These are phyloP conservation scores for Sminthurinus aureus DNA, from an alignment of 2,888 invertebrate species.

Conservation along the genomic window DNA sequence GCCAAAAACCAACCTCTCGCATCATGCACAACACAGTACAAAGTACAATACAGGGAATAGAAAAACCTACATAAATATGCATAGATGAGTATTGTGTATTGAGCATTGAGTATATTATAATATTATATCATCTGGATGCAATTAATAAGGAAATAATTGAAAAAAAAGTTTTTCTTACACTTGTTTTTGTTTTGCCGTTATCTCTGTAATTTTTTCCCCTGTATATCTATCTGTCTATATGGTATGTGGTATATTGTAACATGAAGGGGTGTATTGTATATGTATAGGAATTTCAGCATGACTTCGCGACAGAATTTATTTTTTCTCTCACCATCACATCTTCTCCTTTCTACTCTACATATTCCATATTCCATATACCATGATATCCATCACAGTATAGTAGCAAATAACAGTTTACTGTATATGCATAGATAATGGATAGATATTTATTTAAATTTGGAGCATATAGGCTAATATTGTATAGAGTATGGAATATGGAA, in stretches of 20 bases:
- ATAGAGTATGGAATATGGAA: too few species aligned
- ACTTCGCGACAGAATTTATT: constrained; percentile 44
- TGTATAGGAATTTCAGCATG: constrained; percentile 46
- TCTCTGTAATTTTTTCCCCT: not conserved
- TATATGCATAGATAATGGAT: too few species aligned
- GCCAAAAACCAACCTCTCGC: not conserved
- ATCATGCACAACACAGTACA: not conserved
- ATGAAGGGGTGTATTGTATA: not conserved
- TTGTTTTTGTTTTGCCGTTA: not conserved
- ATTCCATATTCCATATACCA: too few species aligned
- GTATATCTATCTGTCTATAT: not conserved
- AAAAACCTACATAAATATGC: not conserved
- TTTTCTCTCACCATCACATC: constrained; percentile 25
- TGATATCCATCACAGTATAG: too few species aligned
- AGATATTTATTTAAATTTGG: too few species aligned
- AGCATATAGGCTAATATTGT: too few species aligned
- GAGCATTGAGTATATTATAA: too few species aligned
- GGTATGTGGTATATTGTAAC: not conserved
- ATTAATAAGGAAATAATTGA: not conserved
- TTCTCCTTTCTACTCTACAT: not conserved
- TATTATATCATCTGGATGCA: not conserved
- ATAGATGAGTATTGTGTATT: not conserved
- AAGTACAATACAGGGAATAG: not conserved
- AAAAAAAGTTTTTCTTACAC: not conserved
- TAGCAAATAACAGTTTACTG: too few species aligned